These are phyloP conservation scores for Lithophane socia DNA, from an alignment of 2,888 invertebrate genomes.

Conservation along the genomic window DNA sequence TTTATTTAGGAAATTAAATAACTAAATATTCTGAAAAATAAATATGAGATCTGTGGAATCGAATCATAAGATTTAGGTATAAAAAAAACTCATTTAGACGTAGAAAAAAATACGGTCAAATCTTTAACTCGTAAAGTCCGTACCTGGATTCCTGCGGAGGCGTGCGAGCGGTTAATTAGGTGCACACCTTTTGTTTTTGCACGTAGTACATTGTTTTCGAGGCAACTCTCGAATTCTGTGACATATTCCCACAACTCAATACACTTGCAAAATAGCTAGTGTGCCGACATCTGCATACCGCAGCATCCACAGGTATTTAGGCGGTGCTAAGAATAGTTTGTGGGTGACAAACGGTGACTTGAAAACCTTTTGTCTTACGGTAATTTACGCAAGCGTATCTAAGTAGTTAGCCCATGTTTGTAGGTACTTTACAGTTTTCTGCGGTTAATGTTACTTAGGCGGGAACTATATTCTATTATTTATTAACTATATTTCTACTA, in stretches of 20 bases:
- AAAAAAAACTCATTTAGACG: neutral
- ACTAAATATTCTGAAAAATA: neutral
- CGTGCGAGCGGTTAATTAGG: conserved; percentile 84
- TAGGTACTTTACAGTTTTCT: conserved; percentile 8
- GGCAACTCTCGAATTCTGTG: conserved; percentile 80
- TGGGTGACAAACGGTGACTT: conserved; percentile 58
- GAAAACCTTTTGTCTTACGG: conserved; percentile 57
- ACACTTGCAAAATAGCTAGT: conserved; percentile 81
- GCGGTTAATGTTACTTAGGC: neutral
- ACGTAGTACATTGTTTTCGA: conserved; percentile 82
- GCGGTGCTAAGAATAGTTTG: conserved; percentile 68
- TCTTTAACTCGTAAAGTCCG: conserved; percentile 56
- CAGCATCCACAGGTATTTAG: conserved; percentile 69
- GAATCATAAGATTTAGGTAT: no score
- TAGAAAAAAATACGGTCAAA: conserved; percentile 1
- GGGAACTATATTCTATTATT: no score
- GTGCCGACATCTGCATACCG: conserved; percentile 78
- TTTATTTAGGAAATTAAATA: neutral
- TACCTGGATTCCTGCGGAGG: conserved; percentile 65
- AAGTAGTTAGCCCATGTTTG: conserved; percentile 33
- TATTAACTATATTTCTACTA: no score
- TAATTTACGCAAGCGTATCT: conserved; percentile 33
- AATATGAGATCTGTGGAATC: neutral
- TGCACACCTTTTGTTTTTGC: conserved; percentile 85
- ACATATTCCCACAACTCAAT: conserved; percentile 85